Evolutionary conservation across 53 echinoderm and acorn worm species (phyloP).

Genomic region (Hippasteria phrygiana): DNA sequence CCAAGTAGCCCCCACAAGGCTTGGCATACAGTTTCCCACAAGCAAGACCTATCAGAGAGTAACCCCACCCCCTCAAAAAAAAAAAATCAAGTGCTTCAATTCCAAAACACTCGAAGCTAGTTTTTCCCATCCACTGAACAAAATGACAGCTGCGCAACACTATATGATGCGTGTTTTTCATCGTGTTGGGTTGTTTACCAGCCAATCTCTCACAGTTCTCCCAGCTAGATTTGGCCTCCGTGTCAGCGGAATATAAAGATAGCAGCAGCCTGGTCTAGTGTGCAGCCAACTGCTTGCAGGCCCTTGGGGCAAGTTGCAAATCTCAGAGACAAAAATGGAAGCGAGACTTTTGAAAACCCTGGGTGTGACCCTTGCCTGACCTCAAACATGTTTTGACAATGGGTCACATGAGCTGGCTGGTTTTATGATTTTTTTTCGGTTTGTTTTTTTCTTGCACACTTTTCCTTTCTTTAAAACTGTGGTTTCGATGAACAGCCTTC

Average conservation of each 20-base stretch:
- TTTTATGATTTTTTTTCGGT: neutral
- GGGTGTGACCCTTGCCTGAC: constrained; percentile 24
- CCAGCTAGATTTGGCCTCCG: neutral
- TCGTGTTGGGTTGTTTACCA: constrained; percentile 20
- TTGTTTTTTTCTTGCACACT: neutral
- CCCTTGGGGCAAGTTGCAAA: neutral
- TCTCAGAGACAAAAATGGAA: neutral
- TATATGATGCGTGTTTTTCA: constrained; percentile 28
- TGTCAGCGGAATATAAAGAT: neutral
- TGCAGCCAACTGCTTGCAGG: neutral
- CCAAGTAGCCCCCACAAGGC: neutral
- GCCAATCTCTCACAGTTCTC: constrained; percentile 16
- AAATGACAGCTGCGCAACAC: neutral
- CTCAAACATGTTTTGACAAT: constrained; percentile 41
- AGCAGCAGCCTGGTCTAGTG: neutral
- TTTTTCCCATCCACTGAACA: neutral
- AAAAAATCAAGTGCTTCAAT: constrained; percentile 18
- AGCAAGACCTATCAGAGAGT: neutral
- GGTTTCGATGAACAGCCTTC: neutral
- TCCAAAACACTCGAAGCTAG: constrained; percentile 24
- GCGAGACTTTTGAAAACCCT: neutral
- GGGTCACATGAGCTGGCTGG: constrained; percentile 6
- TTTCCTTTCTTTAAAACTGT: neutral
- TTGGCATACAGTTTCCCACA: constrained; percentile 2
- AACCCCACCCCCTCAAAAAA: neutral